phyloP scores from a whole-genome alignment of 2,888 invertebrate genomes.

The Halocaridina rubra region DNA sequence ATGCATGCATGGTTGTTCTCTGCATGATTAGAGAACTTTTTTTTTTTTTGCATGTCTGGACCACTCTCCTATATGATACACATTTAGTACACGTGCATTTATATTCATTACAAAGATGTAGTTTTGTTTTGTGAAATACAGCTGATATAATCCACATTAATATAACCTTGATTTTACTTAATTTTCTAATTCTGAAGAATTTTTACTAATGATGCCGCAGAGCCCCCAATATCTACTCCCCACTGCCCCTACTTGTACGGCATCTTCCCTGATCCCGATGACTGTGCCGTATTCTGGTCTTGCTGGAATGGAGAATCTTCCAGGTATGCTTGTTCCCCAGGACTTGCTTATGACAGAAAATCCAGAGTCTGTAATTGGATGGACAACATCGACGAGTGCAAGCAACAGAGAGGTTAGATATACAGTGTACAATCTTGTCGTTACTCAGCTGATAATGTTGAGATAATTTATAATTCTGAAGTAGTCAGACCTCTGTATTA shows the following conservation, averaged over 20 bases:
- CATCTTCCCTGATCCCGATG: slow-evolving; percentile 87
- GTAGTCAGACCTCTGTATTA: no score
- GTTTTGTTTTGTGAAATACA: no score
- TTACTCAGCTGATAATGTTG: no score
- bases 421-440: no score
- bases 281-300: slow-evolving; percentile 95
- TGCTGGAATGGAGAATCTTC: slow-evolving; percentile 96
- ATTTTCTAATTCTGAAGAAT: no score
- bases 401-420: slow-evolving; percentile 80
- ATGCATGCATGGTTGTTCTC: no score
- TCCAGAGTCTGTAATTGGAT: slow-evolving; percentile 97
- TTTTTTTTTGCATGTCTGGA: not conserved
- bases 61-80: not conserved
- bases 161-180: no score
- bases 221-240: slow-evolving; percentile 84
- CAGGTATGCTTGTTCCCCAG: slow-evolving; percentile 93
- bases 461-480: no score
- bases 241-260: slow-evolving; percentile 90
- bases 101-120: no score
- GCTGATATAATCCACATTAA: no score
- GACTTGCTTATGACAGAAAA: slow-evolving; percentile 92
- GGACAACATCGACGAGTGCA: slow-evolving; percentile 93
- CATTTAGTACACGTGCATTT: no score
- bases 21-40: not conserved
- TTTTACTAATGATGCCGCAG: no score